Evolutionary conservation across 1,140 invertebrate genomes (phyloP), one percentile per base, ranked within the genome.

Genomic region (Heliconius hermathena): DNA sequence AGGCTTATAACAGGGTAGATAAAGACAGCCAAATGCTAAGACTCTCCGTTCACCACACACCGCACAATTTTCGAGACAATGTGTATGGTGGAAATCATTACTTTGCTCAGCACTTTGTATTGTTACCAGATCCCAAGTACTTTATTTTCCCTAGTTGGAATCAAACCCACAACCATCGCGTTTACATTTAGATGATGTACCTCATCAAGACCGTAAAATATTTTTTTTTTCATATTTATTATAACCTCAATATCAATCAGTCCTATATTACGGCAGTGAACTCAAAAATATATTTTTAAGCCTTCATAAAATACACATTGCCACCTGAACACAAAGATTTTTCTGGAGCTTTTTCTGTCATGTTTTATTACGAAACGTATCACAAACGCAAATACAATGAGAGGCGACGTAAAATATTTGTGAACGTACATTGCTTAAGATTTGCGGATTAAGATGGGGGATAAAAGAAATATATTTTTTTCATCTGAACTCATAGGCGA

Each of bases 301-400:
- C 60, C 26, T 66, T 29, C 60, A 66, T 66, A 66, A 29, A 66
- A 29, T 29, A 29, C 26, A 66, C 60, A 66, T 66, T 66, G 60
- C 60, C 60, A 66, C 60, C 60, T 66, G 60, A 29, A 66, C 26
- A 66, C 60, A 16, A 66, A 66, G 22, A 66, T 66, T 66, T 66
- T 38, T 20, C 71, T 20, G 36, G 38, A 57, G 70, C n/a, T 77
- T 70, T 77, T 77, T 73, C 71, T 20, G 71, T 73, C 18, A 78
- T 78, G 72, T 76, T 71, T 74, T 74, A 74, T 60, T 73, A 79
- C 73, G 26, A 71, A 77, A 81, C 79, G 29, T 81, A 81, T 77
- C 75, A 77, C 57, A 77, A 81, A 74, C 73, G 79, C 57, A 77
- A 81, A 81, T 71, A 81, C 74, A 81, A 81, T 81, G 76, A 73